These are phyloP conservation scores for Stichopus horrens DNA, from an alignment of 53 echinoderm and acorn worm genomes.

Conservation along the genomic window DNA sequence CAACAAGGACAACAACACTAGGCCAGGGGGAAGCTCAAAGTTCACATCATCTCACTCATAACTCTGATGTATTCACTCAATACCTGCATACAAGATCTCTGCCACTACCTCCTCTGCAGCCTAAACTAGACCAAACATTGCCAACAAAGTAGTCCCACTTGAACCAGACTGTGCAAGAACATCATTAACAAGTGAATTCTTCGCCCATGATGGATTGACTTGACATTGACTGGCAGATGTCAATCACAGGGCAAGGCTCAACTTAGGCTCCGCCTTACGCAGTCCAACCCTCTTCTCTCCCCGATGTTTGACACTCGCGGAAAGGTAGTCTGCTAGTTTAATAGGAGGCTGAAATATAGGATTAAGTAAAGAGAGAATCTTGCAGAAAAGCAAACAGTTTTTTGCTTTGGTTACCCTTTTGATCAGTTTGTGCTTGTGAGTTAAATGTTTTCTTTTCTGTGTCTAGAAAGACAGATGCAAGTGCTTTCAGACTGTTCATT, in stretches of 20 bases:
- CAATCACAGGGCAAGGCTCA: not conserved
- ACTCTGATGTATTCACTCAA: too few relatives aligned
- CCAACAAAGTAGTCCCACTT: conserved; percentile 12
- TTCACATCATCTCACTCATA: not conserved
- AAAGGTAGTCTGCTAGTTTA: too few relatives aligned
- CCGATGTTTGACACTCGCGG: too few relatives aligned
- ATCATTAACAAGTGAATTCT: conserved; percentile 28
- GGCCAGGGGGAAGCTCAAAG: not conserved
- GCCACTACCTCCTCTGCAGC: not conserved
- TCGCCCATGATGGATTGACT: not conserved
- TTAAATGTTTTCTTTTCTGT: conserved; percentile 24
- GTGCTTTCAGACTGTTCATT: conserved; percentile 6
- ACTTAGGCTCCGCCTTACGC: conserved; percentile 2
- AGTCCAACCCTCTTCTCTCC: not conserved
- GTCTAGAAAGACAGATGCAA: not conserved
- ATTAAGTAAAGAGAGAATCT: not conserved
- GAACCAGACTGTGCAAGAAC: conserved; percentile 5
- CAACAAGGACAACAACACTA: too few relatives aligned
- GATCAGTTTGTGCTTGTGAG: not conserved
- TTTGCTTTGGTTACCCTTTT: not conserved
- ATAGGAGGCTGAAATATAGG: not conserved
- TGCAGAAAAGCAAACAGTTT: conserved; percentile 5
- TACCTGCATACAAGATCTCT: not conserved
- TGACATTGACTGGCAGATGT: conserved; percentile 24
- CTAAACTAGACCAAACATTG: conserved; percentile 4